Conservation (phyloP, 2,797 vertebrate genomes). For the Myotis findleyi region DNA sequence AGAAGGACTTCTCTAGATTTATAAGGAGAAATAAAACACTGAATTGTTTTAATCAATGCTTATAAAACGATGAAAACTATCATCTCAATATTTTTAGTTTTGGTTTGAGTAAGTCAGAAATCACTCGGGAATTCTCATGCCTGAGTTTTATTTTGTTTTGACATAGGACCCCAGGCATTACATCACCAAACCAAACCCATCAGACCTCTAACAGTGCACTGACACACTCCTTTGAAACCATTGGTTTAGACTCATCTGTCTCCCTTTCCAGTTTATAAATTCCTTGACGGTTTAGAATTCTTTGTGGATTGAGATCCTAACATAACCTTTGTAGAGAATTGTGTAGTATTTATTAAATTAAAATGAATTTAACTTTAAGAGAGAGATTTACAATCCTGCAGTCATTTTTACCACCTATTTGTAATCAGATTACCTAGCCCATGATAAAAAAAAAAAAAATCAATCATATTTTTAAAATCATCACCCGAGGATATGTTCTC, state of each 20-base stretch:
- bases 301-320: slow-evolving; percentile 2
- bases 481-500: background rate
- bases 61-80: background rate
- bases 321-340: slow-evolving; percentile 10
- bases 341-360: slow-evolving; percentile 31
- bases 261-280: background rate
- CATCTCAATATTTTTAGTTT: background rate
- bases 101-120: background rate
- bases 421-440: slow-evolving; percentile 4
- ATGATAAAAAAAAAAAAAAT: background rate
- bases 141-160: background rate
- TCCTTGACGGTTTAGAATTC: slow-evolving; percentile 16
- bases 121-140: background rate
- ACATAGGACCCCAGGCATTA: background rate
- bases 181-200: background rate
- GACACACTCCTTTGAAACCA: background rate
- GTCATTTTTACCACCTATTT: background rate
- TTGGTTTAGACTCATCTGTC: background rate
- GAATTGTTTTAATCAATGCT: background rate
- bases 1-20: background rate
- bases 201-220: background rate
- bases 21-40: background rate
- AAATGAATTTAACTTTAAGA: slow-evolving; percentile 44
- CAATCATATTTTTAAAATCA: background rate
- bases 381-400: background rate